These are phyloP conservation scores for Holotrichia oblita DNA, from an alignment of 1,140 invertebrate genomes.

Conservation along the genomic window DNA sequence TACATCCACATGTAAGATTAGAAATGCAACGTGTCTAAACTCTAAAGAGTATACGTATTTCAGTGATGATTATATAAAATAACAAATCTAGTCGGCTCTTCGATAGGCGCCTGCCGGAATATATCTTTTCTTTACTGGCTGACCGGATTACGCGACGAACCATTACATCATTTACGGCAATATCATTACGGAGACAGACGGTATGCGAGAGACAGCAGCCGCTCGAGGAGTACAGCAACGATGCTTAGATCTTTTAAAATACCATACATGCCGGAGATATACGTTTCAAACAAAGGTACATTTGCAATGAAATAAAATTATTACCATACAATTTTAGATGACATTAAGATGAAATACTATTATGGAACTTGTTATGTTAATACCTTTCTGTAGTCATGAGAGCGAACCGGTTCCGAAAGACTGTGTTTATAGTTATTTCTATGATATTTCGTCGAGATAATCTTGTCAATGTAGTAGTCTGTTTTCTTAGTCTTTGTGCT, in stretches of 20 bases:
- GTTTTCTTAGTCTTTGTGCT: slow-evolving; percentile 30
- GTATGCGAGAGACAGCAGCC: background rate
- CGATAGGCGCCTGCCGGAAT: background rate
- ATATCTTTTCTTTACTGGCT: slow-evolving; percentile 13
- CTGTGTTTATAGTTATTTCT: slow-evolving; percentile 59
- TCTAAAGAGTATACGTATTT: background rate
- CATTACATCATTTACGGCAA: slow-evolving; percentile 38
- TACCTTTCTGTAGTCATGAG: slow-evolving; percentile 53
- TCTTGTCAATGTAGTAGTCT: slow-evolving; percentile 49
- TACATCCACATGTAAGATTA: too few species aligned
- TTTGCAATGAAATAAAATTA: slow-evolving; percentile 58
- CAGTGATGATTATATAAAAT: background rate
- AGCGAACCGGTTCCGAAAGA: slow-evolving; percentile 51
- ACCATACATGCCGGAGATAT: slow-evolving; percentile 47
- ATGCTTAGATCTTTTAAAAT: background rate
- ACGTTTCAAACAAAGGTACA: slow-evolving; percentile 57
- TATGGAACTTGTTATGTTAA: slow-evolving; percentile 61
- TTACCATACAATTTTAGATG: slow-evolving; percentile 62
- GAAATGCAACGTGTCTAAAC: too few species aligned
- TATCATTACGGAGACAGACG: slow-evolving; percentile 26
- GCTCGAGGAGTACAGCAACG: background rate
- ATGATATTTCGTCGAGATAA: slow-evolving; percentile 57
- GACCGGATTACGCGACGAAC: slow-evolving; percentile 27
- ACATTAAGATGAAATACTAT: slow-evolving; percentile 61
- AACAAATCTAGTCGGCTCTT: background rate